Evolutionary conservation across 2,797 vertebrate genomes (phyloP).

Genomic region (Morelia viridis): DNA sequence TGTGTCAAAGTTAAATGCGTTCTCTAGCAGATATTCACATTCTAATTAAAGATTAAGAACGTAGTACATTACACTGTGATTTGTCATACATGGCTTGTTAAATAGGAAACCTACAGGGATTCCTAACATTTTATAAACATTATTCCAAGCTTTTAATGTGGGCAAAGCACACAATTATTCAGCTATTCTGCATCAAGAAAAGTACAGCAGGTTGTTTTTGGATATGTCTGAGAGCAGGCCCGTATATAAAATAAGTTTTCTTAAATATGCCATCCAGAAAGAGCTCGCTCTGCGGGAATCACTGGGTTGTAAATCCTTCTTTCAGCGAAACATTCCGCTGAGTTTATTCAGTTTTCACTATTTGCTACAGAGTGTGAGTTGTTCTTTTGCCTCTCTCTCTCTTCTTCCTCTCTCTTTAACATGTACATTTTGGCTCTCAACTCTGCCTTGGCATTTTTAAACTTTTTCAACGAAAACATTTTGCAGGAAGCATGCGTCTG

Average conservation of each 20-base stretch:
- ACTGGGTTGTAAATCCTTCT: neutral
- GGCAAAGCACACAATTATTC: conserved; percentile 77
- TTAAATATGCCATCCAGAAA: conserved; percentile 13
- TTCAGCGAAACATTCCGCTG: neutral
- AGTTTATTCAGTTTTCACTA: neutral
- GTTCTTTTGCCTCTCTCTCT: conserved; percentile 12
- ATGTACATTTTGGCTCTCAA: conserved; percentile 15
- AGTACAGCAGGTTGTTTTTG: conserved; percentile 51
- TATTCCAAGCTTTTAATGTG: conserved; percentile 81
- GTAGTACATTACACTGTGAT: conserved; percentile 87
- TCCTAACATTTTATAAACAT: conserved; percentile 84
- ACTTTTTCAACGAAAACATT: conserved; percentile 51
- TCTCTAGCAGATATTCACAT: conserved; percentile 81
- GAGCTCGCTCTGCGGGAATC: neutral
- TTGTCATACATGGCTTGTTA: conserved; percentile 90
- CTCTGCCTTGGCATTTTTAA: conserved; percentile 49
- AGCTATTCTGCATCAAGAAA: conserved; percentile 67
- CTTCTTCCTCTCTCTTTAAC: conserved; percentile 25
- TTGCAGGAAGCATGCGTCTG: conserved; percentile 72
- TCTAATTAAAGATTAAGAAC: conserved; percentile 89
- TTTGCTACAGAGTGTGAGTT: neutral
- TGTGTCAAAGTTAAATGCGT: conserved; percentile 83
- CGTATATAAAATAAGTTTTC: conserved; percentile 62
- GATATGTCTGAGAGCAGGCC: neutral
- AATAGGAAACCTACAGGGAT: conserved; percentile 85